A percentile compares a stretch with the other conserved stretches of the same genome.
Conservation (phyloP, 2,113 vertebrate genomes). For the Otis tarda region DNA sequence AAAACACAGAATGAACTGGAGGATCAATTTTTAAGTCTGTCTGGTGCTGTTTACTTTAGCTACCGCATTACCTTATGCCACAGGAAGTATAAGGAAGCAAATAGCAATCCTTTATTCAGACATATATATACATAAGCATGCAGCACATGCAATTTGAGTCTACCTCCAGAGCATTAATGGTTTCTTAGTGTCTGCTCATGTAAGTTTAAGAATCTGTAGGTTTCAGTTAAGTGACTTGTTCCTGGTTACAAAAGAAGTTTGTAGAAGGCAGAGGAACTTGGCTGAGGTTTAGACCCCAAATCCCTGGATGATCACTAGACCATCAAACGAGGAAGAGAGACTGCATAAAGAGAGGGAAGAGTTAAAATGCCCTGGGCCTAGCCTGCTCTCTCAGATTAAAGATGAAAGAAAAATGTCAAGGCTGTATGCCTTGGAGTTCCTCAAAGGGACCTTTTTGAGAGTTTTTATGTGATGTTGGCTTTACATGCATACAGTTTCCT, state of each 20-base stretch:
- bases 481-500: not conserved
- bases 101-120: slow-evolving; percentile 5
- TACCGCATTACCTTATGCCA: not conserved
- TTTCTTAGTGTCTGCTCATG: not conserved
- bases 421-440: not conserved
- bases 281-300: not conserved
- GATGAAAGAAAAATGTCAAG: not conserved
- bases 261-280: not conserved
- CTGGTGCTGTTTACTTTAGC: slow-evolving; percentile 12
- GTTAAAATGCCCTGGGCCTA: not conserved
- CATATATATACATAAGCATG: not conserved
- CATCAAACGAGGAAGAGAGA: not conserved
- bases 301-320: not conserved
- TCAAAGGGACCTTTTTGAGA: not conserved
- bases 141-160: not conserved
- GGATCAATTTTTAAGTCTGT: slow-evolving; percentile 30
- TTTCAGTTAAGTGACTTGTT: not conserved
- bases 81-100: not conserved
- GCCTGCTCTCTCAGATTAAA: not conserved
- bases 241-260: not conserved
- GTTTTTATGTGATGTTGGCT: not conserved
- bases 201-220: not conserved
- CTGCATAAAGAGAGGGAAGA: not conserved
- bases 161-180: not conserved
- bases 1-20: not conserved